Evolutionary conservation across 2,888 invertebrate species (phyloP).

Genomic region (Lysandra coridon): DNA sequence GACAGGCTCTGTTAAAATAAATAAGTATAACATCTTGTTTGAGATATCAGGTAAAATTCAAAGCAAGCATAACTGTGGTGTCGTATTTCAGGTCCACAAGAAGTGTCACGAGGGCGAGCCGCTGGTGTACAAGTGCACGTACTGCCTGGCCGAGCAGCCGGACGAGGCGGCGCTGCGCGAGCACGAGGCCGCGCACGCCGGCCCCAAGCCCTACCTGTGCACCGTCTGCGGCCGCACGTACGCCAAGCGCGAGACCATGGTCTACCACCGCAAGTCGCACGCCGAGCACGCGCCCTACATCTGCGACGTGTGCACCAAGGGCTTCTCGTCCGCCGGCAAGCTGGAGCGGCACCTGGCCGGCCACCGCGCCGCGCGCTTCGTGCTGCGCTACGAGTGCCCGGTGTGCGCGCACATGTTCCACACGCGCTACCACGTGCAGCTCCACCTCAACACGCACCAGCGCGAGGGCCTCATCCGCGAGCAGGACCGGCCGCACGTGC

Average conservation of each 20-base stretch:
- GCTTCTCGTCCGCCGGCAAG: constrained; percentile 62
- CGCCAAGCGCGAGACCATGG: constrained; percentile 66
- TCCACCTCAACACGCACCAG: constrained; percentile 68
- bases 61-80: not conserved
- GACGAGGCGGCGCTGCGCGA: constrained; percentile 44
- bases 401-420: constrained; percentile 75
- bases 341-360: constrained; percentile 58
- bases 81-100: constrained; percentile 51
- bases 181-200: constrained; percentile 59
- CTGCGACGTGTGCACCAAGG: constrained; percentile 65
- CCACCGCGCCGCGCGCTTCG: constrained; percentile 54
- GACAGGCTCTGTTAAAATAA: too few relatives aligned
- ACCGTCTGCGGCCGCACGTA: constrained; percentile 62
- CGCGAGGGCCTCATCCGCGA: constrained; percentile 65
- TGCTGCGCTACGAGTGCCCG: constrained; percentile 69
- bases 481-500: constrained; percentile 64
- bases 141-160: constrained; percentile 53
- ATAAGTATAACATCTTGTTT: too few relatives aligned
- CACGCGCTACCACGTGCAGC: constrained; percentile 67
- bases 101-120: constrained; percentile 60
- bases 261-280: constrained; percentile 67
- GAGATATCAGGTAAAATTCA: too few relatives aligned
- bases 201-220: constrained; percentile 63
- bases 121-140: constrained; percentile 54
- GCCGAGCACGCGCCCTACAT: constrained; percentile 51